Conservation (phyloP, 2,113 vertebrate genomes). For the Corythornis madagascariensis region DNA sequence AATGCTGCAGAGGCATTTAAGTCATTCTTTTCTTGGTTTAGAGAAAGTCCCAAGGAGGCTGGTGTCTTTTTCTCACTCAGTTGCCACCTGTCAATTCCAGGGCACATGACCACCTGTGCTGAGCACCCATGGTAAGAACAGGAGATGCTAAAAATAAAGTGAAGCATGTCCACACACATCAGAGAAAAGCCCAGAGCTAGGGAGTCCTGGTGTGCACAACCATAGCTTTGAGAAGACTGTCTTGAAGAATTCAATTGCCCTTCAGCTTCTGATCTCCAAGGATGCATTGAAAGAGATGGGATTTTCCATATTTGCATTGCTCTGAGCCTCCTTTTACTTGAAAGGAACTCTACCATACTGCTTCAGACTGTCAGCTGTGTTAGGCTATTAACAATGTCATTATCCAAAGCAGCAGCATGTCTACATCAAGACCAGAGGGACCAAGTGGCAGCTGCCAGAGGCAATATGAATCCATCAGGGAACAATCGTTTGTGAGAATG, state of each 20-base stretch:
- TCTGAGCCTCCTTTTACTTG: neutral
- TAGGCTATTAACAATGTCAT: neutral
- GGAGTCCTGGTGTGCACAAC: neutral
- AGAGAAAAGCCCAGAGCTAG: neutral
- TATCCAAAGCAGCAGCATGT: neutral
- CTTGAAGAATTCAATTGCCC: neutral
- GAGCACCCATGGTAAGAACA: neutral
- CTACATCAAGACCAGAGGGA: neutral
- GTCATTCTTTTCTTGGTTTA: neutral
- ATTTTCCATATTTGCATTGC: neutral
- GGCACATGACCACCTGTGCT: neutral
- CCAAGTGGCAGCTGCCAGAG: neutral
- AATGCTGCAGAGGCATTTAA: neutral
- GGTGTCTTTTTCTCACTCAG: neutral
- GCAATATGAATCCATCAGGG: fast-evolving
- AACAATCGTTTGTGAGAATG: fast-evolving
- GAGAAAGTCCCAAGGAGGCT: neutral
- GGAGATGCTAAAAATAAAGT: neutral
- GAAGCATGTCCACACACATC: neutral
- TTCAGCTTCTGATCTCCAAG: neutral
- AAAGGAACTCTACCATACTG: neutral
- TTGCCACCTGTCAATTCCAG: neutral
- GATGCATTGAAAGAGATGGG: neutral
- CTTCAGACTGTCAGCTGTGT: neutral
- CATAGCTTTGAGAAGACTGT: neutral